phyloP scores from a whole-genome alignment of 2,113 vertebrate genomes.

The Solenodon paradoxus region DNA sequence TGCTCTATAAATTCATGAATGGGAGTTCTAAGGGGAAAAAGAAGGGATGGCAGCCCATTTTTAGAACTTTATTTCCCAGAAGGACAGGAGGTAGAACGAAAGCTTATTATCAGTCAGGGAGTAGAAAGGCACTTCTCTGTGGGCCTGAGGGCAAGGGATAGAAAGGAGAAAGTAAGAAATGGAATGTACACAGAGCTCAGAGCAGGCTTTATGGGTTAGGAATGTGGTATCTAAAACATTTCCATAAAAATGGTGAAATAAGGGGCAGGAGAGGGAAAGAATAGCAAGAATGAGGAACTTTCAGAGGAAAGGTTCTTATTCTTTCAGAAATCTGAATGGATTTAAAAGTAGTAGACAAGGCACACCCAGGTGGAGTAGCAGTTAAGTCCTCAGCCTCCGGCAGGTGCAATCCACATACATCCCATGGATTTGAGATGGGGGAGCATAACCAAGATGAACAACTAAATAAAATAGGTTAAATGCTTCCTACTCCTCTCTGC shows the following conservation, averaged over 20 bases:
- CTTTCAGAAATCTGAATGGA: not conserved
- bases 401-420: too few relatives aligned
- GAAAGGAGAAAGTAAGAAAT: not conserved
- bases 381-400: too few relatives aligned
- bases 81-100: not conserved
- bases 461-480: too few relatives aligned
- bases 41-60: not conserved
- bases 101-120: not conserved
- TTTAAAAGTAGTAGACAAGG: not conserved
- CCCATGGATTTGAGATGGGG: too few relatives aligned
- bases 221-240: not conserved
- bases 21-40: not conserved
- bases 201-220: not conserved
- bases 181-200: not conserved
- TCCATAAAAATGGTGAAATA: not conserved
- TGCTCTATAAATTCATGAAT: not conserved
- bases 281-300: not conserved
- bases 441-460: too few relatives aligned
- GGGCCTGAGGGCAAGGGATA: not conserved
- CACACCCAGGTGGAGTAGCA: too few relatives aligned
- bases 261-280: not conserved
- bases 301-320: not conserved
- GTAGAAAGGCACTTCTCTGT: not conserved
- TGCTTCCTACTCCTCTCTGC: too few relatives aligned
- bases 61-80: not conserved